Evolutionary conservation across 2,797 vertebrate genomes (phyloP).

Genomic region (Tenualosa ilisha): DNA sequence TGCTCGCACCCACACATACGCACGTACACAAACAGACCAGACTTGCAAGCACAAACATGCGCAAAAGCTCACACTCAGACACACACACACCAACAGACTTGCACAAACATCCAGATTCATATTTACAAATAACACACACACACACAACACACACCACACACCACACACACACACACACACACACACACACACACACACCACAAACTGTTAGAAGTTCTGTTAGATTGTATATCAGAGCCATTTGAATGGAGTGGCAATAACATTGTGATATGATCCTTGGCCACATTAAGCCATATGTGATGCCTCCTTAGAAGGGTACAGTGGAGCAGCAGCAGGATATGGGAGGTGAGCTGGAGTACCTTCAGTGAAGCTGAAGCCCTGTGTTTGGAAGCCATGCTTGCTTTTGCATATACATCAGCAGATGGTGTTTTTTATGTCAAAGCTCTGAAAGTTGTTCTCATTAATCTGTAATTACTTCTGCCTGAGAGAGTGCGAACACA

Average conservation of each 20-base stretch:
- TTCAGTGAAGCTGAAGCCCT: background rate
- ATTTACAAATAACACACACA: background rate
- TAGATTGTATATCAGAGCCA: background rate
- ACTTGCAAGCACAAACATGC: background rate
- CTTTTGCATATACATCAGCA: conserved; percentile 5
- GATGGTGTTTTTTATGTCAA: conserved; percentile 11
- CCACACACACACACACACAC: background rate
- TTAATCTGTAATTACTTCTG: conserved; percentile 16
- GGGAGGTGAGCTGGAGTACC: background rate
- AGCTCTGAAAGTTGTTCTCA: conserved; percentile 14
- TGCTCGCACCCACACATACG: background rate
- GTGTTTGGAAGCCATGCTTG: background rate
- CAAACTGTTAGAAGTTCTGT: background rate
- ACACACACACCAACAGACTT: background rate
- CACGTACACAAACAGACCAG: background rate
- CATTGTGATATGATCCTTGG: background rate
- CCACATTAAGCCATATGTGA: background rate
- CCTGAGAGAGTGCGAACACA: background rate
- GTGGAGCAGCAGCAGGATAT: background rate
- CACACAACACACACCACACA: background rate
- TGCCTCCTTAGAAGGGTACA: background rate
- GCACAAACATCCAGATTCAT: background rate
- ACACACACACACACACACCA: background rate
- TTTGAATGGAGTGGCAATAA: background rate
- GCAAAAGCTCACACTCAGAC: background rate